These are phyloP conservation scores for Amia ocellicauda DNA, from an alignment of 2,113 vertebrate species.

Conservation along the genomic window DNA sequence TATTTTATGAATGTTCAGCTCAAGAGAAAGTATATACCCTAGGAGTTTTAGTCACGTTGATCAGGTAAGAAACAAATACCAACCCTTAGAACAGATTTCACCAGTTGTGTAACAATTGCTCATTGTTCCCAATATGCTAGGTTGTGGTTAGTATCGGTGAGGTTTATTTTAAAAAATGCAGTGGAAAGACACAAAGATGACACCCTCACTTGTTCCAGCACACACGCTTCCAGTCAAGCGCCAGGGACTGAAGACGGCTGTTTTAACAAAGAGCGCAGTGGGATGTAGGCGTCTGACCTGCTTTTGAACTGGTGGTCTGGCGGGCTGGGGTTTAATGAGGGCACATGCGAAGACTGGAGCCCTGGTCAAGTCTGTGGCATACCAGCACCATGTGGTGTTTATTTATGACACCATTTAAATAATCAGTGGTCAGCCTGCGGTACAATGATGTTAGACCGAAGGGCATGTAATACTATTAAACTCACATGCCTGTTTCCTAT, in stretches of 20 bases:
- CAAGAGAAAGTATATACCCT: too few species aligned
- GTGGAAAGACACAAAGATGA: too few species aligned
- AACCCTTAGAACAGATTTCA: too few species aligned
- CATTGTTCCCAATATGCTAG: not conserved
- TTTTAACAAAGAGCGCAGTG: slow-evolving; percentile 2
- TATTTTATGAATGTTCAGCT: too few species aligned
- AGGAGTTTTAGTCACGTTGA: too few species aligned
- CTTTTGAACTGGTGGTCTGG: slow-evolving; percentile 25
- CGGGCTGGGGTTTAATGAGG: slow-evolving; percentile 22
- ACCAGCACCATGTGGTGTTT: slow-evolving; percentile 61
- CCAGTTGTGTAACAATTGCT: not conserved
- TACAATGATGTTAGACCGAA: slow-evolving; percentile 64
- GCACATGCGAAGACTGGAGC: slow-evolving; percentile 33
- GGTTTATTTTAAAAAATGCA: not conserved
- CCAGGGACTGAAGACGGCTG: not conserved
- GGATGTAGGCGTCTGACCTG: slow-evolving; percentile 19
- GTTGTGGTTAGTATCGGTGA: not conserved
- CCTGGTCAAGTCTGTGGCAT: slow-evolving; percentile 54
- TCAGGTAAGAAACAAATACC: too few species aligned
- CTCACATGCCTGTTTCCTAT: slow-evolving; percentile 25
- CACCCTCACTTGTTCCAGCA: too few species aligned
- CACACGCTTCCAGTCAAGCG: not conserved
- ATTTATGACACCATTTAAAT: slow-evolving; percentile 69
- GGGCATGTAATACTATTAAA: slow-evolving; percentile 32
- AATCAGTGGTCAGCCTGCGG: slow-evolving; percentile 61